These are phyloP conservation scores for Actinostola sp. DNA, from an alignment of 92 coral and sea anemone genomes.

Conservation along the genomic window DNA sequence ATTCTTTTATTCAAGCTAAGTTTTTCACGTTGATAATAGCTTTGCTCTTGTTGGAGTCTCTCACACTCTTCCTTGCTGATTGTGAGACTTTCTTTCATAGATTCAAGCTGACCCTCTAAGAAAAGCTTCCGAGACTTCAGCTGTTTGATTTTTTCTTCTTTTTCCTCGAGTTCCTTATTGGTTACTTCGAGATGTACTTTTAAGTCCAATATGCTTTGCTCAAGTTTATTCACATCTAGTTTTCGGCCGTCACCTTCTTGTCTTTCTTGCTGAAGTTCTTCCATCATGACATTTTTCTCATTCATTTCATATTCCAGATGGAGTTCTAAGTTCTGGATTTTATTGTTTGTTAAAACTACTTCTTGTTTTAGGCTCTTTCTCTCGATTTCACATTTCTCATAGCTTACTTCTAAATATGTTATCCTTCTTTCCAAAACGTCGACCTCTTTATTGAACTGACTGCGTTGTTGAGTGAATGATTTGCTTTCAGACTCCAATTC, in stretches of 20 bases:
- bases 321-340: slow-evolving; percentile 69
- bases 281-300: slow-evolving; percentile 46
- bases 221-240: slow-evolving; percentile 36
- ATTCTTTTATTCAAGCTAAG: slow-evolving; percentile 65
- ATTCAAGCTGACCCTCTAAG: slow-evolving; percentile 76
- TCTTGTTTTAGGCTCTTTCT: slow-evolving; percentile 70
- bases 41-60: slow-evolving; percentile 64
- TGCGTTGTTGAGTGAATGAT: slow-evolving; percentile 56
- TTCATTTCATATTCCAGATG: slow-evolving; percentile 70
- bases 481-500: slow-evolving; percentile 70
- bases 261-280: slow-evolving; percentile 27
- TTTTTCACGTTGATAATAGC: slow-evolving; percentile 66
- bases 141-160: slow-evolving; percentile 72
- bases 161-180: slow-evolving; percentile 65
- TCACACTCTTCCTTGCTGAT: slow-evolving; percentile 68
- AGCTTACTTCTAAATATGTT: slow-evolving; percentile 65
- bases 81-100: slow-evolving; percentile 65
- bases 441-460: slow-evolving; percentile 56
- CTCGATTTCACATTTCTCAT: slow-evolving; percentile 71
- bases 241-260: slow-evolving; percentile 31
- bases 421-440: slow-evolving; percentile 50
- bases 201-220: slow-evolving; percentile 63
- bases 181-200: slow-evolving; percentile 67
- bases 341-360: slow-evolving; percentile 45
- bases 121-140: slow-evolving; percentile 69